phyloP scores from a whole-genome alignment of 1,140 invertebrate species.

The Procambarus virginalis region DNA sequence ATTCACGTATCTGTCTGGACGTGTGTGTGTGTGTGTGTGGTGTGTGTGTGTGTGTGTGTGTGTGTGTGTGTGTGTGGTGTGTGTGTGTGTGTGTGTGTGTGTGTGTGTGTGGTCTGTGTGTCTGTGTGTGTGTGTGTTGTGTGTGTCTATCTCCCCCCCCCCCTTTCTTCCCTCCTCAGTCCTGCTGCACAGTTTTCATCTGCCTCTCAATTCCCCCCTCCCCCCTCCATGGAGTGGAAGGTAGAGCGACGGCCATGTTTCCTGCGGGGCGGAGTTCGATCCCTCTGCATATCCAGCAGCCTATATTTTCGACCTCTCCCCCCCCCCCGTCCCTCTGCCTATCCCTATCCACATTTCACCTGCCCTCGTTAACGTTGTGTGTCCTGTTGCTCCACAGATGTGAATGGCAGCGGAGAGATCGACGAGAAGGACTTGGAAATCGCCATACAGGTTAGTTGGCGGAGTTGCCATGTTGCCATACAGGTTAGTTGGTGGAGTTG shows the following conservation, averaged over 20 bases:
- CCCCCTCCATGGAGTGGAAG: no score
- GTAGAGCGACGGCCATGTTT: no score
- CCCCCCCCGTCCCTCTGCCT: not conserved
- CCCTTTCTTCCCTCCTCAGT: not conserved
- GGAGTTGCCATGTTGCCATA: not conserved
- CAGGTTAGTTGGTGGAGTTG: no score
- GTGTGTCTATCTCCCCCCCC: not conserved
- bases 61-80: conserved; percentile 19
- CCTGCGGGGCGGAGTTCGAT: no score
- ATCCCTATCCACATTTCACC: not conserved
- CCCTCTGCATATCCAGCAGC: no score
- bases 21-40: not conserved
- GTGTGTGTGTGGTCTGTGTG: no score
- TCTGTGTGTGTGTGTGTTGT: no score
- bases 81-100: no score
- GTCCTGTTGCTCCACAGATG: not conserved
- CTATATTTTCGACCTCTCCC: not conserved
- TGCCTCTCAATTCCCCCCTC: not conserved
- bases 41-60: conserved; percentile 25
- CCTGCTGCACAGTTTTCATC: not conserved
- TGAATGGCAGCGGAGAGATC: conserved; percentile 35
- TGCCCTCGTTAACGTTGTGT: no score
- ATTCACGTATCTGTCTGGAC: not conserved
- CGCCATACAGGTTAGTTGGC: conserved; percentile 33
- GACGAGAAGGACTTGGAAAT: conserved; percentile 46